Base-by-base conservation (phyloP, 2,888 invertebrate genomes). In the Hipparchia sbordonii region DNA sequence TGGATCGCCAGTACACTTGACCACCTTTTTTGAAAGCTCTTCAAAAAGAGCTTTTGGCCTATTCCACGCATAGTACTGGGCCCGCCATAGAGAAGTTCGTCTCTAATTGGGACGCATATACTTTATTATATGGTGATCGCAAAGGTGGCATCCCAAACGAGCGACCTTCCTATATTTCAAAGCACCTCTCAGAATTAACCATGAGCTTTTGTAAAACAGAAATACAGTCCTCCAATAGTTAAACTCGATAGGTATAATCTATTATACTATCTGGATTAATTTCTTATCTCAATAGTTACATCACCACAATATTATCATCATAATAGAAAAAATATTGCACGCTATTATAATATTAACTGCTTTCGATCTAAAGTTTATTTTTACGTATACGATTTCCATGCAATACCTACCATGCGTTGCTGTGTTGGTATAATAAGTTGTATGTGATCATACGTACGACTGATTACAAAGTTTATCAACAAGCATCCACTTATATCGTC, bases 401-500 rank as follows among this genome's bases (percentile, higher is more conserved):
- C 5, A 10, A 23, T 61, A 12, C 12, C 2, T 2, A 6, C 12
- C 12, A 6, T 45, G 39, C 3, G 12, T 10, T 61, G 10, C 2
- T 61, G 45, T 39, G 39, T 45, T n/a, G 60, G 12, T 12, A 33
- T 56, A 13, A 23, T 13, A 8, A 57, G 13, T 13, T 57, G 23
- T n/a, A 57, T 57, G 45, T 12, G 39, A 23, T 23, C 23, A 23
- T 23, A 23, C 23, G 23, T 23, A 23, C 23, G 23, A 77, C 76
- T 80, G 80, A 80, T 87, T 86, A 82, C 84, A 72, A 57, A 76
- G 72, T 76, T 84, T 88, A 87, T 88, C 86, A 67, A 71, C 54
- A 75, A 45, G 7, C 12, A 60, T 12, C 5, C n/a, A 57, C 57
- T 46, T 71, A 79, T 82, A 82, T 81, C 88, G 74, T 79, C 83